Evolutionary conservation across 2,888 invertebrate species (phyloP).

Genomic region (Lumbricus terrestris): DNA sequence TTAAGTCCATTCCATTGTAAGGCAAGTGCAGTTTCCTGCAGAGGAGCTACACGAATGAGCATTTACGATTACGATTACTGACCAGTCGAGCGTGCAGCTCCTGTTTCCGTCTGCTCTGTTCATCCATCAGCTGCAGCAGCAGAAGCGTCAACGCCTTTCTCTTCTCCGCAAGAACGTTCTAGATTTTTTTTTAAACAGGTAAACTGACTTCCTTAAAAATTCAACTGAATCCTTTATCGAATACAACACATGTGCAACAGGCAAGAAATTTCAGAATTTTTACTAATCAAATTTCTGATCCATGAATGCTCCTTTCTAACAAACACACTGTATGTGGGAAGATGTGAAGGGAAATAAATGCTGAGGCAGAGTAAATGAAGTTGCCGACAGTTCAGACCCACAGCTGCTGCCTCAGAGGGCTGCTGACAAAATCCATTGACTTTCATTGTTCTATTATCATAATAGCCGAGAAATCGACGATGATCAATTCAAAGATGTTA

Average conservation of each 20-base stretch:
- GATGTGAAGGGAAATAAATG: too few relatives aligned
- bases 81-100: conserved; percentile 55
- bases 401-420: too few relatives aligned
- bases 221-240: not conserved
- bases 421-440: too few relatives aligned
- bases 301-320: too few relatives aligned
- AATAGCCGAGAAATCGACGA: too few relatives aligned
- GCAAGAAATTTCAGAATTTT: too few relatives aligned
- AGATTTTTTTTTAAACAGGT: not conserved
- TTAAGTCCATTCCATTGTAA: not conserved
- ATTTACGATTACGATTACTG: not conserved
- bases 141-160: conserved; percentile 49
- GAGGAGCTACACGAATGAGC: not conserved
- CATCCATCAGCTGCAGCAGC: conserved; percentile 51
- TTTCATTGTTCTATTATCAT: too few relatives aligned
- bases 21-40: not conserved
- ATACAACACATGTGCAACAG: not conserved
- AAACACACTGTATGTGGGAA: too few relatives aligned
- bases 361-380: too few relatives aligned
- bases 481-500: too few relatives aligned
- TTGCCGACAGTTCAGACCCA: not conserved
- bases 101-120: conserved; percentile 49
- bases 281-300: too few relatives aligned
- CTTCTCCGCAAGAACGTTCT: conserved; percentile 50
- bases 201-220: not conserved